A percentile compares a stretch with the other conserved stretches of the same genome.
These are phyloP conservation scores for Notocelia uddmanniana DNA, from an alignment of 2,888 invertebrate species.

Conservation along the genomic window DNA sequence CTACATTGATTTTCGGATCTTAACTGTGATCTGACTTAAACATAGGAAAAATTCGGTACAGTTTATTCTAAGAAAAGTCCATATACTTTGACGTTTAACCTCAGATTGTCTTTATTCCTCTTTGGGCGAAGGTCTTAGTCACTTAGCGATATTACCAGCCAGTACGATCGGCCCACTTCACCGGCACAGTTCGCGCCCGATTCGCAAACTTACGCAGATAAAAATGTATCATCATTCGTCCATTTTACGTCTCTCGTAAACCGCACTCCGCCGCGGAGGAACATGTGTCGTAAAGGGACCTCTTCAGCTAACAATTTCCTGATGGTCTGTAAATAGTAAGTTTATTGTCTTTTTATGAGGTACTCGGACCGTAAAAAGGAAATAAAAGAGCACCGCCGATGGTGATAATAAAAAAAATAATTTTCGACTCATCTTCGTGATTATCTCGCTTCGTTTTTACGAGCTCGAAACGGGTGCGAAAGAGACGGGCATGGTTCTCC, in stretches of 20 bases:
- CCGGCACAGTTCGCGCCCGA: constrained; percentile 59
- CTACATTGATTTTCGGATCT: no score
- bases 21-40: no score
- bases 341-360: constrained; percentile 87
- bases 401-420: constrained; percentile 87
- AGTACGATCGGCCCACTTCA: neutral
- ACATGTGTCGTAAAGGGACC: constrained; percentile 86
- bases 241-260: constrained; percentile 83
- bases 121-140: neutral
- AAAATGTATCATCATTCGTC: constrained; percentile 78
- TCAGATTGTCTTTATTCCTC: no score
- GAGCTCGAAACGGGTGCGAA: constrained; percentile 64
- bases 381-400: constrained; percentile 87
- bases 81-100: no score
- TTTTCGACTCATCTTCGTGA: constrained; percentile 85
- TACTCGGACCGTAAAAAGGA: constrained; percentile 87
- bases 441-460: constrained; percentile 80
- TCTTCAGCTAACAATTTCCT: constrained; percentile 86
- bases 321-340: constrained; percentile 87
- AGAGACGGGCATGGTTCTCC: constrained; percentile 73
- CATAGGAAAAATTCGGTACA: no score
- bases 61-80: no score
- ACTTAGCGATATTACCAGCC: constrained; percentile 35
- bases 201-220: constrained; percentile 62
- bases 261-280: constrained; percentile 75